Evolutionary conservation across 1,140 invertebrate species (phyloP).

Genomic region (Arion vulgaris): DNA sequence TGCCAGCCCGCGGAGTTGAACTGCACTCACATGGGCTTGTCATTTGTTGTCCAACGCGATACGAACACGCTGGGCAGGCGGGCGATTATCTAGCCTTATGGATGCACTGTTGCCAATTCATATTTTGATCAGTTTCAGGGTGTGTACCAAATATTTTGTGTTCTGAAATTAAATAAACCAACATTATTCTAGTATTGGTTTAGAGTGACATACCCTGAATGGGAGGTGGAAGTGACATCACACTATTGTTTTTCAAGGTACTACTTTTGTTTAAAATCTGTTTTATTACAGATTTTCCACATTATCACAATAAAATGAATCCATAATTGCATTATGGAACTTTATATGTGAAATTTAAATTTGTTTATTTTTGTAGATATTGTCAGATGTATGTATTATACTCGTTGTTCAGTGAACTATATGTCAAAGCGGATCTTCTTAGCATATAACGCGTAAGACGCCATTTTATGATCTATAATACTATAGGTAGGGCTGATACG

Average conservation of each 20-base stretch:
- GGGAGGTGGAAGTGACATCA: conserved; percentile 21
- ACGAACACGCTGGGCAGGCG: too few species aligned
- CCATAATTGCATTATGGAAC: too few species aligned
- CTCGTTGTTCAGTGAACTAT: background rate
- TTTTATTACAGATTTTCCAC: background rate
- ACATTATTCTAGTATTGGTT: background rate
- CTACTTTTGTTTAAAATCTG: background rate
- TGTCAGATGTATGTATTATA: background rate
- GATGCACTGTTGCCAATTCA: too few species aligned
- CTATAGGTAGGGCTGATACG: background rate
- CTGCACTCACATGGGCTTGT: too few species aligned
- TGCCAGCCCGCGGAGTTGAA: too few species aligned
- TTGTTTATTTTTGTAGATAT: background rate
- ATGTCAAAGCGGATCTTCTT: background rate
- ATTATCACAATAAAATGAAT: too few species aligned
- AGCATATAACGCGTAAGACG: conserved; percentile 11
- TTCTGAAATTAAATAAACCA: too few species aligned
- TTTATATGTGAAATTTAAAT: background rate
- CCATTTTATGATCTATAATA: conserved; percentile 10
- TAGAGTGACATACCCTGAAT: conserved; percentile 45
- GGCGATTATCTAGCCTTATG: too few species aligned
- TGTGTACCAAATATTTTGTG: too few species aligned
- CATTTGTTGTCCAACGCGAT: too few species aligned
- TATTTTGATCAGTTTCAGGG: too few species aligned
- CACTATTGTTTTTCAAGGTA: background rate